Evolutionary conservation across 23 tunicate species (phyloP), one percentile per base, ranked within the genome.

Genomic region (Oikopleura dioica): DNA sequence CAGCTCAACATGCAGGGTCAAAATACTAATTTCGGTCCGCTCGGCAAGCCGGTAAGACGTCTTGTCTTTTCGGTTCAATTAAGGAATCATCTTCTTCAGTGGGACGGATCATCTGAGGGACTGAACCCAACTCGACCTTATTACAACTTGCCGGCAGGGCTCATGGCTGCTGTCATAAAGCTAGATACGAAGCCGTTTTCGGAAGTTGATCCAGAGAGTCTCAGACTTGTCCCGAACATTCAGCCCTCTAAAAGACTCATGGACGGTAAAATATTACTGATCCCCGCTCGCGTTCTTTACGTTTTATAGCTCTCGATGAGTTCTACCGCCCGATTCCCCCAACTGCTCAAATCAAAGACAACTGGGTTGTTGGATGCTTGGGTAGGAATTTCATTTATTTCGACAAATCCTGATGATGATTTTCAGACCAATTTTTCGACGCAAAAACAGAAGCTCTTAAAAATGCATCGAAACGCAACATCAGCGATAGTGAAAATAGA

Each of bases 111-210:
- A 32, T 92, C 85, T 59, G 38, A 81, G 0, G 75, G 81, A 26
- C 69, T 94, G 29, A 94, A 81, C 1, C 99, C 99, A 0, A 80
- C 78, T 76, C 84, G 68, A 1, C 89, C 89, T 32, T 94, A 94
- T 76, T 94, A 83, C 75, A 95, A 94, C 37, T 69, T 94, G 16
- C 99, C 99, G 69, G 87, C 95, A 1, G 99, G 99, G 0, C 51
- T 94, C 58, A 94, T 94, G 99, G 95, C 95, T 29, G 95, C 99
- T 0, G 78, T 84, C 35, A 94, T 91, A 0, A 81, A 81, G 59
- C 84, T 85, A 38, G 38, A 69, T 59, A 23, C 21, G 24, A 63
- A 63, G 31, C 72, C 72, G 30, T 63, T 63, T 26, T 2, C 72
- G 4, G 72, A 63, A 28, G 2, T 63, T 16, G 72, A 63, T 63